Conservation (phyloP, 1,140 invertebrate species). For the Drosophila lacertosa region DNA sequence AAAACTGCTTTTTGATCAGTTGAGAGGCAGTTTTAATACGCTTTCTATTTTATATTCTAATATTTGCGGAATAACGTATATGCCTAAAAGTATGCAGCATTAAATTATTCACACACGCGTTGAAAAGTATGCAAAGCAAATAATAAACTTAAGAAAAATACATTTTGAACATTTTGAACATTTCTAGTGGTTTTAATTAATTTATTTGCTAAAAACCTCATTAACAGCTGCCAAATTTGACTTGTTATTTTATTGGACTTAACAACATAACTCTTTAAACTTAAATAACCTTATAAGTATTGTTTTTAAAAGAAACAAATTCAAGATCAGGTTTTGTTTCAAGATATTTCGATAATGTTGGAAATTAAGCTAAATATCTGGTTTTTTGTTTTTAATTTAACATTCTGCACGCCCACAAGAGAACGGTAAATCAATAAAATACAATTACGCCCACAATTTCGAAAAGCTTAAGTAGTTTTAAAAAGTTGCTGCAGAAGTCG, state of each 20-base stretch:
- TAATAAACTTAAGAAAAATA: not conserved
- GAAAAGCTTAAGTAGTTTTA: conserved; percentile 22
- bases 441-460: conserved; percentile 36
- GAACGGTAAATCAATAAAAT: conserved; percentile 38
- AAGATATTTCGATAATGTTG: not conserved
- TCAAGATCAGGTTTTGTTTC: not conserved
- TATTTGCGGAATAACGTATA: no score
- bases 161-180: not conserved
- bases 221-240: not conserved
- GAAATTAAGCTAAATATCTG: not conserved
- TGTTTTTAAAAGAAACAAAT: no score
- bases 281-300: not conserved
- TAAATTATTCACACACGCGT: not conserved
- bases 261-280: not conserved
- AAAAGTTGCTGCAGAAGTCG: conserved; percentile 17
- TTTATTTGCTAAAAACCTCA: not conserved
- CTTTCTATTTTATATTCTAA: no score
- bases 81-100: conserved; percentile 12
- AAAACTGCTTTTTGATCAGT: no score
- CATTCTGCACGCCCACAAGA: conserved; percentile 5
- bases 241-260: no score
- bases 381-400: not conserved
- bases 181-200: not conserved
- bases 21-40: no score
- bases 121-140: conserved; percentile 1